phyloP scores from a whole-genome alignment of 2,888 invertebrate genomes.

The Schizaphis graminum region DNA sequence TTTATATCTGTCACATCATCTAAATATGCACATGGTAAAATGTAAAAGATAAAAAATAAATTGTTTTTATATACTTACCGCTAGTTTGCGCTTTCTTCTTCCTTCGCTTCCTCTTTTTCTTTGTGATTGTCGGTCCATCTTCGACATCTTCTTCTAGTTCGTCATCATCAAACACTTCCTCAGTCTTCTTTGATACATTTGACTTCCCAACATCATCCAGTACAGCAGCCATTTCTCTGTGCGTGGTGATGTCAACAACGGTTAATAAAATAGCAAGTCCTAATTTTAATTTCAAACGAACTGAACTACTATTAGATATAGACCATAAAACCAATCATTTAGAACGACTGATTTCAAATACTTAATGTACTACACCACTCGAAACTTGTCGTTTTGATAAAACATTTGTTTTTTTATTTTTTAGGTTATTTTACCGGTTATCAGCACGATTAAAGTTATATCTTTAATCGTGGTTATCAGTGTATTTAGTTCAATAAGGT shows the following conservation, averaged over 20 bases:
- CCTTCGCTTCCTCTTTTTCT: slow-evolving; percentile 65
- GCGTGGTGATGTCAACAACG: background rate
- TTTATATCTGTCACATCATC: slow-evolving; percentile 67
- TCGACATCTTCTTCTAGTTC: slow-evolving; percentile 70
- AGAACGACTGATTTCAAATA: slow-evolving; percentile 28
- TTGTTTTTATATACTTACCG: slow-evolving; percentile 64
- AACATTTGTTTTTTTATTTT: background rate
- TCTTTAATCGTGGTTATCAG: no score
- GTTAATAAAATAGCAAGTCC: background rate
- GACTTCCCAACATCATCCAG: slow-evolving; percentile 74
- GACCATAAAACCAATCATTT: background rate
- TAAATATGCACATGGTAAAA: slow-evolving; percentile 12
- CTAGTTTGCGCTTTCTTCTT: slow-evolving; percentile 67
- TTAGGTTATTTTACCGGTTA: slow-evolving; percentile 45
- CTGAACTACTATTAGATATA: background rate
- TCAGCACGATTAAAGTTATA: no score
- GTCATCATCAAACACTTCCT: slow-evolving; percentile 69
- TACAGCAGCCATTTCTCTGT: slow-evolving; percentile 75
- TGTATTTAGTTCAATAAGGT: background rate
- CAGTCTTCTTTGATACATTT: slow-evolving; percentile 67
- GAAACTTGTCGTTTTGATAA: slow-evolving; percentile 11
- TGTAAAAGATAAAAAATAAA: slow-evolving; percentile 52
- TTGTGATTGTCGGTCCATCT: slow-evolving; percentile 65
- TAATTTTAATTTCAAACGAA: background rate
- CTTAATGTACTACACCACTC: background rate